These are phyloP conservation scores for Eulemur albifrons DNA, from an alignment of 2,797 vertebrate species.

Conservation along the genomic window DNA sequence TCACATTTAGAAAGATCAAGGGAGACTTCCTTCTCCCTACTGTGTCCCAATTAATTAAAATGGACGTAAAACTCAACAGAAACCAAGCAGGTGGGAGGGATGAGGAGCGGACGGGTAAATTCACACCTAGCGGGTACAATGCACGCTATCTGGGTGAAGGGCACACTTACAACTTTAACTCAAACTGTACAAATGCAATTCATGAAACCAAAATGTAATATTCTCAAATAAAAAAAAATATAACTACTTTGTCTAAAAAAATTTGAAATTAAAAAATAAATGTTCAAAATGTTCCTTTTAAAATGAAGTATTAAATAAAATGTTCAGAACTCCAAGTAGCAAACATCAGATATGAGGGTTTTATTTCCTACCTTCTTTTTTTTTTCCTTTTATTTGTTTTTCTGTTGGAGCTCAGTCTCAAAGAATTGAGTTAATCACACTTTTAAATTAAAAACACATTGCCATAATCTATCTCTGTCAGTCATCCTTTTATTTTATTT, in stretches of 20 bases:
- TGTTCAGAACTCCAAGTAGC: background rate
- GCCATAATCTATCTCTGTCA: background rate
- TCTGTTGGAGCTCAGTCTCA: background rate
- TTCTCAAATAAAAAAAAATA: too few relatives aligned
- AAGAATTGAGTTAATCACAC: background rate
- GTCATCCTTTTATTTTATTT: conserved; percentile 9
- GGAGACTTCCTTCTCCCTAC: background rate
- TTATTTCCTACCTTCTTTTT: background rate
- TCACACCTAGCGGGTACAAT: too few relatives aligned
- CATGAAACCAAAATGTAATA: too few relatives aligned
- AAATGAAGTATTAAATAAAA: conserved; percentile 44
- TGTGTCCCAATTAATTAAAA: background rate
- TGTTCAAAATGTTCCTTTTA: background rate
- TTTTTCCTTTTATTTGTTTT: background rate
- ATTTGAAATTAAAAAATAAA: too few relatives aligned
- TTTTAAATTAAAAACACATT: background rate
- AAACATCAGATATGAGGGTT: background rate
- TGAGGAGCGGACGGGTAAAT: too few relatives aligned
- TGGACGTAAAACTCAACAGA: too few relatives aligned
- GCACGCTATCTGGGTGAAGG: too few relatives aligned
- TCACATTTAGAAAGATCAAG: background rate
- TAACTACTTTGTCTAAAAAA: too few relatives aligned
- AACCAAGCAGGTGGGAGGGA: too few relatives aligned
- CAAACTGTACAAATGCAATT: too few relatives aligned
- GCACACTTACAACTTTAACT: too few relatives aligned